These are phyloP conservation scores for Phrynocephalus forsythii DNA, from an alignment of 2,797 vertebrate genomes.

Conservation along the genomic window DNA sequence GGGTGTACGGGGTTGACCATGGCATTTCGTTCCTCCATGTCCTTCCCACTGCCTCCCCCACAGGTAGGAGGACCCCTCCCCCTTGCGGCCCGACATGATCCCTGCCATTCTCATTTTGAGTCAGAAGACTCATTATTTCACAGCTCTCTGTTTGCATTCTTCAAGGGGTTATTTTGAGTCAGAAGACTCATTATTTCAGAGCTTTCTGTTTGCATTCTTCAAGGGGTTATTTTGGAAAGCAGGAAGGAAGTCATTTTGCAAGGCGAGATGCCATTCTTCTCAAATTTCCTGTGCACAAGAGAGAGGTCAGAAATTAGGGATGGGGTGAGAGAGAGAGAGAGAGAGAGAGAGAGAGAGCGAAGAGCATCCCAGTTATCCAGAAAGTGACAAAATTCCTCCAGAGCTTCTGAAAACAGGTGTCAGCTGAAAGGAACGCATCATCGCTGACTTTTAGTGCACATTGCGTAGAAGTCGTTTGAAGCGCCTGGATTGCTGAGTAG, in stretches of 20 bases:
- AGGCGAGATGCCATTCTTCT: not conserved
- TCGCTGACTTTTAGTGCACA: too few species aligned
- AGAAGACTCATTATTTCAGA: not conserved
- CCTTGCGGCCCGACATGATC: not conserved
- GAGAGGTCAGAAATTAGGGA: too few species aligned
- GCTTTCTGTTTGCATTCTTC: not conserved
- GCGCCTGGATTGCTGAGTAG: not conserved
- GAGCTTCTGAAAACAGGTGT: not conserved
- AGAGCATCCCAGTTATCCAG: not conserved
- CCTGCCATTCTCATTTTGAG: not conserved
- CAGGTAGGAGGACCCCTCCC: too few species aligned
- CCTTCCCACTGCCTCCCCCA: too few species aligned
- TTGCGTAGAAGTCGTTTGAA: not conserved
- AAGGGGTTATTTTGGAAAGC: not conserved
- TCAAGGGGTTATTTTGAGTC: too few species aligned
- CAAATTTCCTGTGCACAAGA: not conserved
- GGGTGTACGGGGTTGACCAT: too few species aligned
- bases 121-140: not conserved
- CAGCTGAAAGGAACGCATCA: not conserved
- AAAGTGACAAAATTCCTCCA: not conserved
- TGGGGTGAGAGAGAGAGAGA: not conserved
- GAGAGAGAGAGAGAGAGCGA: too few species aligned
- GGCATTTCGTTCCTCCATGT: too few species aligned
- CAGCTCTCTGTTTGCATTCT: not conserved
- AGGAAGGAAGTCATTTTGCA: not conserved